Base-by-base conservation (phyloP, 1,140 invertebrate genomes). In the Atta texana region DNA sequence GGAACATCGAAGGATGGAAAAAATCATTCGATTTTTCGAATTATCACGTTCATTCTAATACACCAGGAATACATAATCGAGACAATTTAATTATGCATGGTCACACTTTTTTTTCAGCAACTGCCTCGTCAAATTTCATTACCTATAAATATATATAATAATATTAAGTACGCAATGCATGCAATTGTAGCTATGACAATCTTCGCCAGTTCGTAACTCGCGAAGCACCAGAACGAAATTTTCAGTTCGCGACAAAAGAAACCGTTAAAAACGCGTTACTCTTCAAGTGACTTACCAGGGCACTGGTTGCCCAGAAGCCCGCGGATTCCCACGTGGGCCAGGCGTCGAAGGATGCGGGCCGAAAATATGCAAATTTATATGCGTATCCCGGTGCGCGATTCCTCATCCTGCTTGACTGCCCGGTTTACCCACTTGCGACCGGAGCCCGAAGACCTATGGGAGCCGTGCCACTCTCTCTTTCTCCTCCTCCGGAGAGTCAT, bases 291-390 rank as follows among this genome's bases (percentile, higher is more conserved):
- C 39, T 87, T 63, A 3, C 49, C 21, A 31, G 68, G 18, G 61
- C 84, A 87, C 87, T 85, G 85, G 88, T 90, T 76, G 63, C 74
- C 16, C 68, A 59, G 59, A 64, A 76, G 61, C 77, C 59, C 53
- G 72, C 53, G 87, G 72, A 94, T 94, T 94, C 94, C 92, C 93
- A 94, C 93, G 93, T 93, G 93, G 93, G 94, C 91, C 93, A 69
- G 64, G 74, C 81, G 69, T 87, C 85, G 81, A 91, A 91, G 91
- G 92, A 94, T 93, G 92, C 93, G 93, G 93, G 94, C 93, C 94
- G 90, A 94, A 94, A 94, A 94, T 94, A 95, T 95, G 94, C 92
- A 94, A 95, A 95, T 95, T 68, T 78, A 76, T 66, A 81, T 89
- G 66, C 74, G 84, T 82, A 88, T 90, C 87, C 84, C 87, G 49